Evolutionary conservation across 2,797 vertebrate genomes (phyloP), one percentile per base, ranked within the genome.

Genomic region (Heliangelus exortis): DNA sequence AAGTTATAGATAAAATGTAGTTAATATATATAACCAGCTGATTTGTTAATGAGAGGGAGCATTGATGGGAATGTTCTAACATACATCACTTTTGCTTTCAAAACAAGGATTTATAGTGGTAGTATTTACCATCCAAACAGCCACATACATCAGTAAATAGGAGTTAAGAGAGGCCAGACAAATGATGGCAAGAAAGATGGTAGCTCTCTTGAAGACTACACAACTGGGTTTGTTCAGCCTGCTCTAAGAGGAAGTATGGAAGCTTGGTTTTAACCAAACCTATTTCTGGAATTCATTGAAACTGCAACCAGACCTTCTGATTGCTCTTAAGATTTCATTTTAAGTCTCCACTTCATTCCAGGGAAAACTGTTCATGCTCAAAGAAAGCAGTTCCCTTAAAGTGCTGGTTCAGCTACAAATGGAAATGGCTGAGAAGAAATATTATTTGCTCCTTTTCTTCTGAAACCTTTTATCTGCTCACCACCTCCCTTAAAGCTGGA

Each of bases 351-450:
- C 31, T 87, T 89, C 4, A n/a, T 80, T 75, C 6, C 21, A 55
- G 53, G 33, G 66, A 87, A 80, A 91, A 33, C 1, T 15, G 3
- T 17, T 88, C 7, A 36, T 33, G 9, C 3, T 4, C 18, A 18
- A 15, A 78, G 26, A 73, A 89, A 59, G 59, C 6, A 43, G 2
- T 68, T 90, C 28, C 12, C 12, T 23, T 51, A 13, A 0, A 0
- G 22, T 81, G 25, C 15, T 10, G 1, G 8, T 89, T 73, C 67
- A 91, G 18, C 9, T 62, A n/a, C 15, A 28, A 5, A 25, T 2
- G 9, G 15, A 63, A 65, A 39, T 1, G 1, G 11, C 25, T 65
- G 15, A 80, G 8, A 81, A 75, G 21, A 68, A 72, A 59, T 0
- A 0, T 31, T 61, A 25, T 15, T 23, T 55, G 7, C 3, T 34